Base-by-base conservation (phyloP, 1,140 invertebrate genomes). In the Dermatophagoides farinae region DNA sequence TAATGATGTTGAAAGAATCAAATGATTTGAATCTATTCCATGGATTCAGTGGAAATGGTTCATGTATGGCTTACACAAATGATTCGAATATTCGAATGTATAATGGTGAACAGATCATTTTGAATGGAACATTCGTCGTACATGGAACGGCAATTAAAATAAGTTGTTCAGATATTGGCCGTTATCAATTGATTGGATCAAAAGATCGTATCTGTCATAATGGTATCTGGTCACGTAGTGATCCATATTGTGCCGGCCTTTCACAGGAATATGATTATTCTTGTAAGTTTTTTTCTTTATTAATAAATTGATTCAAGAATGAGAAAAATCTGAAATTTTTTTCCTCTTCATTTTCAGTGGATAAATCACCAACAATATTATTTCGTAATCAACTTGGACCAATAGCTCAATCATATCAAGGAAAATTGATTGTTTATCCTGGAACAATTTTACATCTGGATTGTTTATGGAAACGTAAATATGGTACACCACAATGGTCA, bases 201-300 rank as follows among this genome's bases (percentile, higher is more conserved):
- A 79, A 77, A 50, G 74, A 74, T 6, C 70, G 84, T 18, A 76
- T 76, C 57, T 88, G 85, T 68, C 72, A 81, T 22, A 77, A 79
- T 47, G 84, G 85, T 0, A 78, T 82, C 37, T 88, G 85, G 85
- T n/a, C 53, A 20, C 12, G n/a, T 23, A 80, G 83, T 44, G 84
- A 84, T 11, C 83, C 85, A 10, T 75, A 78, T 4, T 88, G 85
- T 70, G 80, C 82, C 65, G 84, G 85, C 1, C 74, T 88, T 0
- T 86, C 84, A 68, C 85, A 88, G 71, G 81, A 84, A 68, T 83
- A 85, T 65, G 84, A 88, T 69, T 88, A 86, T 70, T 83, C 83
- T 4, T 78, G 83, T 84, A 72, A 73, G 80, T 76, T 20, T 37
- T 2, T 23, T 37, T 41, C 0, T 23, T 61, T 61, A 39, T 10